Evolutionary conservation across 2,113 vertebrate species (phyloP), one percentile per base, ranked within the genome.

Genomic region (Syngnathus typhle): DNA sequence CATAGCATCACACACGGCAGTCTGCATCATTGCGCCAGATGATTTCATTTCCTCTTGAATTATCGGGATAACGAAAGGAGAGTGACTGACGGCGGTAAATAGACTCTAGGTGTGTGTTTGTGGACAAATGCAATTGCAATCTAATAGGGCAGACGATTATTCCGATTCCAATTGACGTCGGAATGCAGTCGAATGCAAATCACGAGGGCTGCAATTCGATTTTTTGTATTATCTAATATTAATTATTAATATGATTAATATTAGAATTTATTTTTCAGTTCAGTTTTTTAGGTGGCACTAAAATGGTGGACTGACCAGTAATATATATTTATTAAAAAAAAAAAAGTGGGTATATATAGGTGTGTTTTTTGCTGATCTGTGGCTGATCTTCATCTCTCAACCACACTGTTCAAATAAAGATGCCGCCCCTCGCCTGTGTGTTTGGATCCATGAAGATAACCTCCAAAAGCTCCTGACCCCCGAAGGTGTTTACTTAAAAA

Each of bases 31-130:
- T 85, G 84, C 80, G 12, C 60, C 68, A 81, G 61, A 88, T 86
- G 75, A 84, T 81, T 86, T 82, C 72, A 88, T 84, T 85, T 88
- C 80, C 75, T 18, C 36, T 60, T 73, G 86, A 84, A 83, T 90
- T 79, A 87, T 86, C 64, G 71, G 84, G 75, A 82, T 83, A 68
- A 77, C n/a, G 61, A 84, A 84, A 70, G 60, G 61, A 76, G 71
- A 73, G 56, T 64, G 75, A 72, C 66, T 79, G 73, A 52, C 65
- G 32, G 6, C 8, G 47, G 7, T n/a, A 60, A n/a, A 60, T 60
- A 5, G 9, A 23, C 21, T 58, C 23, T 49, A 4, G n/a, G 7
- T 18, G 21, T 47, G 43, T 36, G 36, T 64, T 19, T 49, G 39
- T n/a, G 47, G 16, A 65, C 32, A 52, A 76, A 46, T 64, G 36